Evolutionary conservation across 2,113 vertebrate genomes (phyloP), one percentile per base, ranked within the genome.

Genomic region (Cromileptes altivelis): DNA sequence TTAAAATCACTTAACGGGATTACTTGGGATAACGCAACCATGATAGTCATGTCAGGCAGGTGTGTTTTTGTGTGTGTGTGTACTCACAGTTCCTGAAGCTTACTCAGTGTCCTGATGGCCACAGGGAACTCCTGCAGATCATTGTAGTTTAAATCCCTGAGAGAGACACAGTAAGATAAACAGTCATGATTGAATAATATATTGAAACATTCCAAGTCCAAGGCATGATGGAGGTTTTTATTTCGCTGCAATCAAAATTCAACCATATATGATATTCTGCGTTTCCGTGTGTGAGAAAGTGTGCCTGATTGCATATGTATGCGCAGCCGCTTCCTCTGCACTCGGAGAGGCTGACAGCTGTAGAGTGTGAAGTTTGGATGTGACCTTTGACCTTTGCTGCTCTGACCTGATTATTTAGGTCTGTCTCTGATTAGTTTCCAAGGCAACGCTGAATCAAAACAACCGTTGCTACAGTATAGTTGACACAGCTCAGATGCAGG

Each of bases 31-130:
- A 94, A 92, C 70, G 49, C 86, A 94, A 89, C 88, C 88, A 94
- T 58, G 93, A 89, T 90, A 92, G 92, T 92, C 89, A 93, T 93
- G 87, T 80, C 27, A 6, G 90, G 90, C 92, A 94, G 92, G 93
- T 94, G 92, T 87, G 87, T 88, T 77, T 89, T 63, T 75, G 83
- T 64, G 85, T 64, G 53, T 25, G 63, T 53, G 65, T 62, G 73
- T 71, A 94, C 98, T 97, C 93, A 99, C 98, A 99, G 95, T 93
- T 99, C 98, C 94, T 98, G 97, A 91, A 99, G 97, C 85, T 97
- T 96, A 78, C 96, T 95, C 83, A 99, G 95, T 0, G 96, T 98
- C 91, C 95, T 96, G 92, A 99, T 97, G 75, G 97, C 97, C 88
- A 95, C 84, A 0, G 98, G 98, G 87, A 99, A 99, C 94, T 99